phyloP scores from a whole-genome alignment of 2,888 invertebrate species.

The Automeris io region DNA sequence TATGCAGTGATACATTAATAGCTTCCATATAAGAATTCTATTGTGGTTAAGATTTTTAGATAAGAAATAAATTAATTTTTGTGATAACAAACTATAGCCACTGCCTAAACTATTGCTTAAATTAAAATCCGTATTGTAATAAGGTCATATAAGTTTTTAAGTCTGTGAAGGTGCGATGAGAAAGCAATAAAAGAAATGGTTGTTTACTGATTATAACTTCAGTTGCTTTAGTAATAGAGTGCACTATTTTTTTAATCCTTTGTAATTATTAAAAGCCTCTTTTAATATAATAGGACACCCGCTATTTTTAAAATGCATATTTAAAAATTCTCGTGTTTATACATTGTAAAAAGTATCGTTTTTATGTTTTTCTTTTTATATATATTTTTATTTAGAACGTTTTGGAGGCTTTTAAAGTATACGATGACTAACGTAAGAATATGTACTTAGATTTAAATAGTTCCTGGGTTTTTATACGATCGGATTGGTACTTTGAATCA shows the following conservation, averaged over 20 bases:
- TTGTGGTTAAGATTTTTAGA: too few relatives aligned
- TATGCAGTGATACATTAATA: too few relatives aligned
- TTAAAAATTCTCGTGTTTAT: background rate
- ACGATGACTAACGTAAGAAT: slow-evolving; percentile 69
- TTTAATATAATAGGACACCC: background rate
- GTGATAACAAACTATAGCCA: too few relatives aligned
- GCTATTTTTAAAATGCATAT: background rate
- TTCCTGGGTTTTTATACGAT: slow-evolving; percentile 58
- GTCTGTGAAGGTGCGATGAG: too few relatives aligned
- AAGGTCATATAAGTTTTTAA: too few relatives aligned
- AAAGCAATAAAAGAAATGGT: too few relatives aligned
- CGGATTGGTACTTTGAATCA: slow-evolving; percentile 43
- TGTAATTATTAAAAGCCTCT: slow-evolving; percentile 3
- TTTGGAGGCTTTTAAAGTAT: slow-evolving; percentile 76
- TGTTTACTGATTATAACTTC: background rate
- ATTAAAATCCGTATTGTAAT: too few relatives aligned
- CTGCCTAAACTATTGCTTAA: too few relatives aligned
- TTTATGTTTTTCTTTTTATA: slow-evolving; percentile 44
- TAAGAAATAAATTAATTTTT: too few relatives aligned
- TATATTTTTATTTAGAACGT: slow-evolving; percentile 50
- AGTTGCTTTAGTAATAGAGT: background rate
- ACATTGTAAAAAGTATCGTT: slow-evolving; percentile 34
- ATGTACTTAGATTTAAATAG: slow-evolving; percentile 72
- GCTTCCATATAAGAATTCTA: too few relatives aligned
- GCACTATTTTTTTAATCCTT: background rate